A percentile compares a stretch with the other conserved stretches of the same genome.
Conservation (phyloP, 2,888 invertebrate species). For the Drosophila longiperda region DNA sequence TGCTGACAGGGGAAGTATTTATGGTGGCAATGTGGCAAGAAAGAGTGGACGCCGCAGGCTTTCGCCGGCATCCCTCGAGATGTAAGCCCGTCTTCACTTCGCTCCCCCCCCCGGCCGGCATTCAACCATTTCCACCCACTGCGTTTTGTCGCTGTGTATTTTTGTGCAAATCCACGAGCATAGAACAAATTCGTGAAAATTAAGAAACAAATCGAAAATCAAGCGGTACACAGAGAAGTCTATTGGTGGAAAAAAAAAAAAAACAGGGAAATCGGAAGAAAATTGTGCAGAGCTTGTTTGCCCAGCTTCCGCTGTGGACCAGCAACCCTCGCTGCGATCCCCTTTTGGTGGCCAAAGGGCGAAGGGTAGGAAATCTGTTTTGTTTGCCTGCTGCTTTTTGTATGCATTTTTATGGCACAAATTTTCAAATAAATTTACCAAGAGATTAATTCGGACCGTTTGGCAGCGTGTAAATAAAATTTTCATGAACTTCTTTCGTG, state of each 20-base stretch:
- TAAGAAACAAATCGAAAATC: conserved; percentile 81
- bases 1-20: conserved; percentile 82
- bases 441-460: conserved; percentile 81
- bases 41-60: conserved; percentile 44
- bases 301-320: conserved; percentile 40
- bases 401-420: conserved; percentile 79
- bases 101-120: not conserved
- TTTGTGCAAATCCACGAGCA: conserved; percentile 57
- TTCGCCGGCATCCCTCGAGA: conserved; percentile 37
- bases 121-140: not conserved
- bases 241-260: not conserved
- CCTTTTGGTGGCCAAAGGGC: conserved; percentile 11
- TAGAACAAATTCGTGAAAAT: conserved; percentile 80
- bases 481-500: conserved; percentile 75
- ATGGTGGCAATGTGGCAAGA: conserved; percentile 64
- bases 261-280: conserved; percentile 36
- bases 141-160: conserved; percentile 19
- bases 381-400: conserved; percentile 37
- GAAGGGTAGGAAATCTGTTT: conserved; percentile 32
- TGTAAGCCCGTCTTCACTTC: conserved; percentile 14
- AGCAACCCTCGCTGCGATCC: conserved; percentile 14
- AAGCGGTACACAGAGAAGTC: conserved; percentile 52
- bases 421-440: conserved; percentile 79
- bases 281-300: conserved; percentile 75
- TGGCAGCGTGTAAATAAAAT: conserved; percentile 80